Evolutionary conservation across 2,797 vertebrate genomes (phyloP).

Genomic region (Oreortyx pictus): DNA sequence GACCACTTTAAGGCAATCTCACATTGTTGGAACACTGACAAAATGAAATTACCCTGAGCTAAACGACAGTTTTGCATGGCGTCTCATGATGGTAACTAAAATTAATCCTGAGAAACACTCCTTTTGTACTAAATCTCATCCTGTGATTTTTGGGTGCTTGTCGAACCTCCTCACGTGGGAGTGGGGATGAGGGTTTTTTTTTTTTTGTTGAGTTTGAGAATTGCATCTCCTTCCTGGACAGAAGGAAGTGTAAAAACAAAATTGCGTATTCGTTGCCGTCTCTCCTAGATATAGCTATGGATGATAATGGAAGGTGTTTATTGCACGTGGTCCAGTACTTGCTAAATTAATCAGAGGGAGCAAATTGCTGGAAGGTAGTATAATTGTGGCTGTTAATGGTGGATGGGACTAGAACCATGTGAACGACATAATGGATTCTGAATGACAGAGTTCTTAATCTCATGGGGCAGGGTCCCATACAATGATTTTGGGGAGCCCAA

Average conservation of each 20-base stretch:
- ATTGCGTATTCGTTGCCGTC: neutral
- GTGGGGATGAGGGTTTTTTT: neutral
- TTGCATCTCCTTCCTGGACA: neutral
- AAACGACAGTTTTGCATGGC: too few species aligned
- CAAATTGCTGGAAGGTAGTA: neutral
- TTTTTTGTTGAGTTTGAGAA: neutral
- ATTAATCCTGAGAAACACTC: fast-evolving
- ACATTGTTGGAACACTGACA: neutral
- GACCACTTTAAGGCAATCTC: neutral
- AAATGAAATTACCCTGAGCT: neutral
- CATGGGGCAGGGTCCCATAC: too few species aligned
- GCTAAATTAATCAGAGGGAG: neutral
- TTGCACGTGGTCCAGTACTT: neutral
- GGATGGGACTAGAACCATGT: neutral
- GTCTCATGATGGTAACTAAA: neutral
- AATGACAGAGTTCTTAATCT: neutral
- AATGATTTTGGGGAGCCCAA: neutral
- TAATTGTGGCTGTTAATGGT: neutral
- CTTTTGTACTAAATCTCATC: neutral
- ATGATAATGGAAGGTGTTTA: neutral
- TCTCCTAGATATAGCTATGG: neutral
- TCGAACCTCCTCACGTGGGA: neutral
- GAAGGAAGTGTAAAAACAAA: neutral
- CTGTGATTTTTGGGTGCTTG: neutral
- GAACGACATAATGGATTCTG: neutral